These are phyloP conservation scores for Meriones unguiculatus DNA, from an alignment of 2,113 vertebrate species.

Conservation along the genomic window DNA sequence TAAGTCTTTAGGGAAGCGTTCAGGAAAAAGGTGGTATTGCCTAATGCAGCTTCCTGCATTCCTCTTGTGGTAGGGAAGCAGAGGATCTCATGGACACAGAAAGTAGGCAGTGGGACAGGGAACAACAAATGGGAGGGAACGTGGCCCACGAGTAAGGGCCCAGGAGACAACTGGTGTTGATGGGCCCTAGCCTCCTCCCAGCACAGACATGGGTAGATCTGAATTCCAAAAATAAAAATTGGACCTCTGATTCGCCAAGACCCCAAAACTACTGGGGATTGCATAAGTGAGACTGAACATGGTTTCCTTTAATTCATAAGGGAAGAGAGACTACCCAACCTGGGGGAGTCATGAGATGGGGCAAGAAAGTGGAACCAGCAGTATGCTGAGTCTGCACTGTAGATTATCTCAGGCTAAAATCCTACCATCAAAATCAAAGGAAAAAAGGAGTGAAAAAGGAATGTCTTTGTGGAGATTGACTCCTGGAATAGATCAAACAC, in stretches of 20 bases:
- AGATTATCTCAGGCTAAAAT: neutral
- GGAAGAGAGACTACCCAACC: fast-evolving
- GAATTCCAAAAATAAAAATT: fast-evolving
- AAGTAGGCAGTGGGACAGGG: neutral
- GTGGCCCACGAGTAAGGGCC: fast-evolving
- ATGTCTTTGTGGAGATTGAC: fast-evolving
- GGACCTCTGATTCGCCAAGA: neutral
- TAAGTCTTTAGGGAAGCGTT: neutral
- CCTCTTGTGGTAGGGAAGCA: neutral
- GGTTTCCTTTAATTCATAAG: neutral
- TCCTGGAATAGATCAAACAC: neutral
- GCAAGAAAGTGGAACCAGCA: neutral
- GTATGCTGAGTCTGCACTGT: neutral
- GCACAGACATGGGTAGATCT: fast-evolving
- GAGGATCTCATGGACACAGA: neutral
- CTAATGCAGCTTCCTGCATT: neutral
- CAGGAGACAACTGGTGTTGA: neutral
- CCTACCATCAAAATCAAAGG: fast-evolving
- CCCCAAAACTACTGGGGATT: fast-evolving
- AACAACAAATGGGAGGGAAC: too few relatives aligned
- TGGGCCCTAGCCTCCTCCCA: too few relatives aligned
- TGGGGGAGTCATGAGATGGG: neutral
- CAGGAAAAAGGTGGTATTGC: neutral
- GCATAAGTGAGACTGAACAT: fast-evolving
- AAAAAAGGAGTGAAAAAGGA: too few relatives aligned